phyloP scores from a whole-genome alignment of 2,113 vertebrate species.

The Piaya cayana region DNA sequence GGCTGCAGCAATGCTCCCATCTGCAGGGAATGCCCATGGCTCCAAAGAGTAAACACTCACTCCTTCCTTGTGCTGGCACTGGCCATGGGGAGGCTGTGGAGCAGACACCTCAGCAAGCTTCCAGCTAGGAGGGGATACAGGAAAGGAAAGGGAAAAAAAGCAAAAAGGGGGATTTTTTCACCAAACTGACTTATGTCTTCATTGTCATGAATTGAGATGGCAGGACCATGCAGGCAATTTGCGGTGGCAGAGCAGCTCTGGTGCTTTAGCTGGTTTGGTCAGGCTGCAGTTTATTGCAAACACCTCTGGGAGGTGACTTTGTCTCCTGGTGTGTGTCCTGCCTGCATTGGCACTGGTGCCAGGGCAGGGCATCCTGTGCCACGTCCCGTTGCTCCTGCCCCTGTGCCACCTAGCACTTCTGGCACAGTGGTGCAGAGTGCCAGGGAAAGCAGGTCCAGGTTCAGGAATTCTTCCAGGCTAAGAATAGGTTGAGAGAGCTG shows the following conservation, averaged over 20 bases:
- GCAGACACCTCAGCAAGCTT: neutral
- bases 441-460: neutral
- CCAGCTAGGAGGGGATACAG: neutral
- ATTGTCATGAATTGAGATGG: neutral
- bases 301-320: neutral
- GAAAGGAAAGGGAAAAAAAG: neutral
- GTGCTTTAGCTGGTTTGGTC: accelerated
- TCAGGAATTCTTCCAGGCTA: neutral
- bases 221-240: neutral
- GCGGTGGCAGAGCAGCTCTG: too few species aligned
- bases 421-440: neutral
- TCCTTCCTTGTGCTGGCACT: neutral
- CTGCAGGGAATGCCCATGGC: neutral
- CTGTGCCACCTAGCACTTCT: neutral
- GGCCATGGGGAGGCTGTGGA: neutral
- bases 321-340: neutral
- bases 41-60: neutral
- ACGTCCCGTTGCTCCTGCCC: neutral
- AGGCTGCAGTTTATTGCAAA: neutral
- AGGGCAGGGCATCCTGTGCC: neutral
- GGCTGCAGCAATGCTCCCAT: neutral
- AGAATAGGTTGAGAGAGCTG: too few species aligned
- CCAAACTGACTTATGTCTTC: neutral
- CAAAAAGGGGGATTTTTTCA: neutral
- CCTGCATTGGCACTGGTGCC: neutral